Evolutionary conservation across 2,113 vertebrate genomes (phyloP), one percentile per base, ranked within the genome.

Genomic region (Gobiocypris rarus): DNA sequence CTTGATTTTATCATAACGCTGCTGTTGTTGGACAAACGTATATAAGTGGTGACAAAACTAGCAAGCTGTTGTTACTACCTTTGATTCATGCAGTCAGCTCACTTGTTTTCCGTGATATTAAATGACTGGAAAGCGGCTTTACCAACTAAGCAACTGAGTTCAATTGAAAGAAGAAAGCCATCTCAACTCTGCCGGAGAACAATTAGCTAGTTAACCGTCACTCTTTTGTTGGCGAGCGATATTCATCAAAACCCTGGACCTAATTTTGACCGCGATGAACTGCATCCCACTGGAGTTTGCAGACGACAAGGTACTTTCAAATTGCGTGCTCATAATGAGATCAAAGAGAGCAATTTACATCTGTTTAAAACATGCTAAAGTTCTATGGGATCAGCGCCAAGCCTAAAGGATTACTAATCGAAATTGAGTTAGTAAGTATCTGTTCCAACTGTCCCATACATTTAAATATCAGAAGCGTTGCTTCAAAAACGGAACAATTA

Each of bases 361-460:
- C 61, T 31, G 61, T 65, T 65, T 65, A 65, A 65, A 65, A 65
- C 61, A 65, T 65, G 61, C 4, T 10, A 65, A 65, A 31, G 9
- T 65, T 65, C 14, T 65, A 28, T 65, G 24, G 59, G 59, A 63
- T 63, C 13, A 0, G 11, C 24, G 26, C 59, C 10, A 63, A 28
- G 11, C 4, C 26, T 24, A 63, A 65, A 65, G 13, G 61, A 65
- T 65, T 17, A 31, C 61, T 34, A 17, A 31, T 65, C 26, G 61
- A 26, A n/a, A n/a, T n/a, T n/a, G n/a, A n/a, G n/a, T n/a, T n/a
- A n/a, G n/a, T n/a, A n/a, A n/a, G n/a, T n/a, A n/a, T n/a, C n/a
- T n/a, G n/a, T n/a, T n/a, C n/a, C n/a, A n/a, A n/a, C n/a, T n/a
- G n/a, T n/a, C n/a, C n/a, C n/a, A n/a, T n/a, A 28, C 61, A 34